Conservation (phyloP, 1,140 invertebrate species). For the Coelopa frigida region DNA sequence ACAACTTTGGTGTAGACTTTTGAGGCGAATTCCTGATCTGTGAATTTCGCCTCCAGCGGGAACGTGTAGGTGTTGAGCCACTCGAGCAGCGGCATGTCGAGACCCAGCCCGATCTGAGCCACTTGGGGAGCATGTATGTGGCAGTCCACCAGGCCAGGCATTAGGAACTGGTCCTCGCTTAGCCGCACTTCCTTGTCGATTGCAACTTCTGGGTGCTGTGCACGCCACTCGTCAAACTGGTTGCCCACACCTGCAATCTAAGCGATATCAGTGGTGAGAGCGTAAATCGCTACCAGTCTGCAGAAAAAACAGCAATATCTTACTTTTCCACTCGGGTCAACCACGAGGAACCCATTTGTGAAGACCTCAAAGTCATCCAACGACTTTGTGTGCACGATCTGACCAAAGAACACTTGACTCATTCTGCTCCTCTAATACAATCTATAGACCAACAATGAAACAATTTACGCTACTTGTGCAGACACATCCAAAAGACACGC, state of each 20-base stretch:
- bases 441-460: too few relatives aligned
- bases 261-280: too few relatives aligned
- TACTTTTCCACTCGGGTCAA: slow-evolving; percentile 29
- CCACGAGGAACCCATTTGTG: slow-evolving; percentile 28
- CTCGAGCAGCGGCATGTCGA: slow-evolving; percentile 69
- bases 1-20: slow-evolving; percentile 70
- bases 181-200: slow-evolving; percentile 36
- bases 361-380: slow-evolving; percentile 35
- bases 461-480: too few relatives aligned
- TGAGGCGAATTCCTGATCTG: slow-evolving; percentile 60
- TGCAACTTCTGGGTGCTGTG: not conserved
- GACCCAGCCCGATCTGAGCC: slow-evolving; percentile 72
- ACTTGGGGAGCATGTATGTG: slow-evolving; percentile 87
- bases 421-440: too few relatives aligned
- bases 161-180: slow-evolving; percentile 59
- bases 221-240: slow-evolving; percentile 18
- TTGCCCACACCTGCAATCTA: slow-evolving; percentile 31
- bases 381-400: slow-evolving; percentile 34
- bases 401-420: slow-evolving; percentile 24
- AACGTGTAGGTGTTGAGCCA: slow-evolving; percentile 86
- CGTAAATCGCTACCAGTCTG: too few relatives aligned
- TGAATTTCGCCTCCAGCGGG: slow-evolving; percentile 69
- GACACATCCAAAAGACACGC: too few relatives aligned
- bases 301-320: too few relatives aligned
- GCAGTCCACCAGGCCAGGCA: slow-evolving; percentile 82